Evolutionary conservation across 2,113 vertebrate genomes (phyloP).

Genomic region (Cygnus atratus): DNA sequence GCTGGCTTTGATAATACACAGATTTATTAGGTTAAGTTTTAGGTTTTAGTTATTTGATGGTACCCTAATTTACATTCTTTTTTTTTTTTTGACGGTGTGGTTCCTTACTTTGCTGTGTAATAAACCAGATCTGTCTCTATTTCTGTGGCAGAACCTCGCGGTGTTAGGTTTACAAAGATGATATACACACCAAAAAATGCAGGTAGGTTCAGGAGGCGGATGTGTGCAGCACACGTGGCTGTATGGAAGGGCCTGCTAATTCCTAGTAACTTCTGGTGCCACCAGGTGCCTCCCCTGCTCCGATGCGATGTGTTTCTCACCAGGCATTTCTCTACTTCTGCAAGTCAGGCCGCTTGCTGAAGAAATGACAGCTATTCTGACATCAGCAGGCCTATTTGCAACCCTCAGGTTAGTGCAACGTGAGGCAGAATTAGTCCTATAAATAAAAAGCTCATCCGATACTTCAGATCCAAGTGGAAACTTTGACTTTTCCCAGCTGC

Average conservation of each 20-base stretch:
- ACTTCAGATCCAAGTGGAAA: background rate
- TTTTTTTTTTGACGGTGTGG: background rate
- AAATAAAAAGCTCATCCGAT: background rate
- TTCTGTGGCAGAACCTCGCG: background rate
- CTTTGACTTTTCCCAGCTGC: background rate
- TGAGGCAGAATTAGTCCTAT: background rate
- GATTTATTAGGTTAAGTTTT: background rate
- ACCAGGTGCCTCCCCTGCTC: background rate
- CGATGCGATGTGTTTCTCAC: background rate
- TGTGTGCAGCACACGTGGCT: rapidly evolving
- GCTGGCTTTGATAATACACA: background rate
- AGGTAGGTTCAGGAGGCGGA: background rate
- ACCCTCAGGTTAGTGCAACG: background rate
- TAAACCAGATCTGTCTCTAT: background rate
- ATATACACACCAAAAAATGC: background rate
- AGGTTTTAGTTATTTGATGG: background rate
- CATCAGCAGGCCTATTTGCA: background rate
- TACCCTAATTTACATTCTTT: background rate
- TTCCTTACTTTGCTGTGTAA: background rate
- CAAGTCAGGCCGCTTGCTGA: background rate
- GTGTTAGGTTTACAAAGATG: background rate
- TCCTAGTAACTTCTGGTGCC: background rate
- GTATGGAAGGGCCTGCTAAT: background rate
- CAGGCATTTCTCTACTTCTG: background rate
- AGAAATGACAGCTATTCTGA: background rate